Evolutionary conservation across 2,888 invertebrate genomes (phyloP).

Genomic region (Rhogogaster chlorosoma): DNA sequence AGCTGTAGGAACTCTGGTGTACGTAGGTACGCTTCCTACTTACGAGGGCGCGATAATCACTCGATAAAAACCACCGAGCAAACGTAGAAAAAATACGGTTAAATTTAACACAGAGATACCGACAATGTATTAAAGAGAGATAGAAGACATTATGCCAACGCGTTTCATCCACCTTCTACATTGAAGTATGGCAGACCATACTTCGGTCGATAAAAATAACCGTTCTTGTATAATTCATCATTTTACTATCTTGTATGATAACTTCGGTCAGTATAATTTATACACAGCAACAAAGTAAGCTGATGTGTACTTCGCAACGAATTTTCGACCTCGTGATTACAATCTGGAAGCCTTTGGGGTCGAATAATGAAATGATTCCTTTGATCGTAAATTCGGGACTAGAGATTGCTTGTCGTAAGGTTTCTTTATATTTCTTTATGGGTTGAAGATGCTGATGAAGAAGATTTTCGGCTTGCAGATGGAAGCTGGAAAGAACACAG

Average conservation of each 20-base stretch:
- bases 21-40: neutral
- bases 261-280: neutral
- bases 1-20: neutral
- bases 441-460: neutral
- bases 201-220: neutral
- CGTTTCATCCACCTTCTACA: neutral
- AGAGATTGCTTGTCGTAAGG: neutral
- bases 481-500: neutral
- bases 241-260: neutral
- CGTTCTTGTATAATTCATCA: neutral
- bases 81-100: neutral
- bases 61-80: slow-evolving; percentile 1
- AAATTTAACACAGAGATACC: neutral
- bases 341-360: neutral
- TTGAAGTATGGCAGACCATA: neutral
- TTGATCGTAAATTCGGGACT: neutral
- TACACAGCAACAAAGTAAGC: neutral
- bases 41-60: slow-evolving; percentile 33
- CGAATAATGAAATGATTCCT: neutral
- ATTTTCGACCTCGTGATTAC: neutral
- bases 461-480: neutral
- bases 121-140: neutral
- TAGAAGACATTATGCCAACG: no score
- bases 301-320: neutral
- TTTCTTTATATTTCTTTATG: neutral